Evolutionary conservation across 2,888 invertebrate species (phyloP).

Genomic region (Agapostemon virescens): DNA sequence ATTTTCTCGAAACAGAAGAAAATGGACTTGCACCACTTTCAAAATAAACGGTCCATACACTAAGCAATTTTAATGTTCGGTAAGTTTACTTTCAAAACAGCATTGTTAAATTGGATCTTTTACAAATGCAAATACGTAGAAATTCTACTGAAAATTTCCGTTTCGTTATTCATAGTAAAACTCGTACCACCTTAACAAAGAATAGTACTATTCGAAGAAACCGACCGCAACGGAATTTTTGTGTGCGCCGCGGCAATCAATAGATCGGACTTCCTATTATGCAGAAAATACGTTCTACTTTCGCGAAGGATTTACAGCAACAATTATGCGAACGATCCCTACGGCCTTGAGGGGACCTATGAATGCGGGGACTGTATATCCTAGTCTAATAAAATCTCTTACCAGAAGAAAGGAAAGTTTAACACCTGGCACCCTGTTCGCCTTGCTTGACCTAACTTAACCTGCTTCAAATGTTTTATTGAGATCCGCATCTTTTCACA

Average conservation of each 20-base stretch:
- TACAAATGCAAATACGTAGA: not conserved
- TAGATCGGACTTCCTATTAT: not conserved
- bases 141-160: not conserved
- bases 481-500: constrained; percentile 50
- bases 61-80: too few relatives aligned
- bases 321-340: constrained; percentile 13
- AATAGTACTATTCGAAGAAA: not conserved
- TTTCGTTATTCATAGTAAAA: not conserved
- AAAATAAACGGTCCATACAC: too few relatives aligned
- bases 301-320: not conserved
- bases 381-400: not conserved
- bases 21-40: too few relatives aligned
- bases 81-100: too few relatives aligned
- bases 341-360: not conserved
- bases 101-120: not conserved
- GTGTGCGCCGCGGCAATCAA: not conserved
- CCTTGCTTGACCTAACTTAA: constrained; percentile 51
- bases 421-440: constrained; percentile 54
- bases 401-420: constrained; percentile 33
- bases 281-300: not conserved
- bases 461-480: constrained; percentile 36
- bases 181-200: not conserved
- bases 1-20: too few relatives aligned
- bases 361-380: constrained; percentile 10
- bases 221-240: constrained; percentile 1